phyloP scores from a whole-genome alignment of 1,140 invertebrate genomes.

The Drosophila orena region DNA sequence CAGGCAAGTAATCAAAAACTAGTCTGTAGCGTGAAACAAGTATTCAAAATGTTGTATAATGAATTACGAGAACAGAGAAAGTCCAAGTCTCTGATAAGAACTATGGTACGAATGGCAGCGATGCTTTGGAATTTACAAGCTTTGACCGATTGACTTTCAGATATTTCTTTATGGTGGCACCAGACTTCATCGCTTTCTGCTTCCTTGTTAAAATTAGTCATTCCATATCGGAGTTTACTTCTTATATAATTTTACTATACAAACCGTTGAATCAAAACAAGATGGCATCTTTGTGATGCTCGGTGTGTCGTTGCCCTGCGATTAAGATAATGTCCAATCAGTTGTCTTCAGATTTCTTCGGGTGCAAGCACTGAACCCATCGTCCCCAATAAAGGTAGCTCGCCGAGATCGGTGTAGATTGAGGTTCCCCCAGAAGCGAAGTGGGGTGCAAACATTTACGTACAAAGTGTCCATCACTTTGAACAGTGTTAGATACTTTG shows the following conservation, averaged over 20 bases:
- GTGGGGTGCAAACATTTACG: constrained; percentile 41
- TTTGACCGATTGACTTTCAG: not conserved
- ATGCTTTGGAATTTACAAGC: too few relatives aligned
- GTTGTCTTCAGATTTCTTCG: not conserved
- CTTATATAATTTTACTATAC: not conserved
- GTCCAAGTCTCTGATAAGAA: too few relatives aligned
- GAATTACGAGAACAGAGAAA: too few relatives aligned
- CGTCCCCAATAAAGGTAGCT: not conserved
- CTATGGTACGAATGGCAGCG: too few relatives aligned
- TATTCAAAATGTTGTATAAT: too few relatives aligned
- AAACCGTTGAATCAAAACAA: constrained; percentile 1
- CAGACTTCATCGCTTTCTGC: not conserved
- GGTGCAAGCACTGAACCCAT: constrained; percentile 25
- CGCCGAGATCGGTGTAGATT: constrained; percentile 13
- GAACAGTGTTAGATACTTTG: constrained; percentile 9
- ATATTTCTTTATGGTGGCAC: not conserved
- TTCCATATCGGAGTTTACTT: not conserved
- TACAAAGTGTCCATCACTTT: constrained; percentile 6
- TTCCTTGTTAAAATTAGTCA: not conserved
- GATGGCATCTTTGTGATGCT: constrained; percentile 24
- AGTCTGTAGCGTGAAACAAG: too few relatives aligned
- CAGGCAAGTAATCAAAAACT: constrained; percentile 41
- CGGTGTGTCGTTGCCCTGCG: constrained; percentile 50
- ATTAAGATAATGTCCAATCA: constrained; percentile 51
- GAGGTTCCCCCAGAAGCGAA: constrained; percentile 9